These are phyloP conservation scores for Cyclura pinguis DNA, from an alignment of 2,797 vertebrate species.

Conservation along the genomic window DNA sequence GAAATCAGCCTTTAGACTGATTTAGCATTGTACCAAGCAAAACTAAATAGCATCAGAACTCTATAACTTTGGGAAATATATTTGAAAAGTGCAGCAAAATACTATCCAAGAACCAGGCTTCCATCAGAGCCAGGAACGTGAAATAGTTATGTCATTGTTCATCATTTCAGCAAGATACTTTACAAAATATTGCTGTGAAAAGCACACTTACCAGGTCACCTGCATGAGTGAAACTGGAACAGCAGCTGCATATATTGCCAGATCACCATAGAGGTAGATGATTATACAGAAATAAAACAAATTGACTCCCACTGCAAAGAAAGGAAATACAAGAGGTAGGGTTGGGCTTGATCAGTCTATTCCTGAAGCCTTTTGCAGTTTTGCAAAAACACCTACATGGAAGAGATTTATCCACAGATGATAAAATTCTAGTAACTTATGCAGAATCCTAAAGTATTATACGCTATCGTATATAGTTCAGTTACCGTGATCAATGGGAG, in stretches of 20 bases:
- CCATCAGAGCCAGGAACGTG: background rate
- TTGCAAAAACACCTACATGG: background rate
- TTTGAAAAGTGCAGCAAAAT: background rate
- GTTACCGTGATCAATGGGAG: background rate
- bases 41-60: no score
- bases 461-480: background rate
- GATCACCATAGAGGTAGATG: conserved; percentile 95
- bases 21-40: no score
- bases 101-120: background rate
- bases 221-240: conserved; percentile 97
- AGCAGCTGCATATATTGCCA: conserved; percentile 97
- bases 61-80: background rate
- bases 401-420: background rate
- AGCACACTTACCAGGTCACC: conserved; percentile 91
- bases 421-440: background rate
- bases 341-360: background rate
- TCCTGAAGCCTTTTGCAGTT: background rate
- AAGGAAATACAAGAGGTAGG: background rate
- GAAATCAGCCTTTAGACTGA: no score
- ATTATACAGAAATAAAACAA: conserved; percentile 99
- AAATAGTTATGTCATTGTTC: background rate
- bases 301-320: conserved; percentile 92
- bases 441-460: background rate
- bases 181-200: background rate
- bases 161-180: background rate